Base-by-base conservation (phyloP, 2,888 invertebrate genomes). In the Lasioglossum oenotherae region DNA sequence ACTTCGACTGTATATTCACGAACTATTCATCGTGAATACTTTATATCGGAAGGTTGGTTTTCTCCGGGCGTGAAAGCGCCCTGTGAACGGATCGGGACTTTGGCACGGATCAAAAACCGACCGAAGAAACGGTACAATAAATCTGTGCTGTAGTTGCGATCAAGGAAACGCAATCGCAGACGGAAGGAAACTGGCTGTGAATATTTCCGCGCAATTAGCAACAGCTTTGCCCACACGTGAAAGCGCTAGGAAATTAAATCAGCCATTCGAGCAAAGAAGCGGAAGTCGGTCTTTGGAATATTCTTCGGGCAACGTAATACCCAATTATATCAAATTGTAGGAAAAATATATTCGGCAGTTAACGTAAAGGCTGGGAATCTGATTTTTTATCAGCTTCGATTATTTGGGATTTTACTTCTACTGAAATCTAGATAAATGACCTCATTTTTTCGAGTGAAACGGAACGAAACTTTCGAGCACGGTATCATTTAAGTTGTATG, bases 1-100 rank as follows among this genome's bases (percentile, higher is more conserved):
- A 93, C 92, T 93, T 93, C 75, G 87, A 27, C 41, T 19, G 57
- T 75, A 64, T 57, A n/a, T 57, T 1, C 85, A 84, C 86, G 85
- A 92, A 92, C 91, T 92, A 92, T 92, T 91, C 92, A 89, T 87
- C 90, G 91, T 91, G 93, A 93, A 92, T 92, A 92, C 92, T 91
- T 69, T 92, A 92, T 92, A 92, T 92, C 90, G 92, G 88, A 91
- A 92, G 92, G 91, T 90, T 53, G 90, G 89, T 93, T 93, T 93
- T 93, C 92, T 89, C 92, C 90, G 82, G 78, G 86, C 88, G 93
- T 91, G 93, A 93, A 93, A 93, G 93, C 90, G 89, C 81, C 86
- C 73, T 85, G 84, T 69, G 38, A 84, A 46, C 72, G 74, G 46
- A 31, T 53, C 75, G n/a, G 64, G 57, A 74, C 53, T 90, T 76